These are phyloP conservation scores for Microcebus ravelobensis DNA, from an alignment of 2,113 vertebrate genomes.

Conservation along the genomic window DNA sequence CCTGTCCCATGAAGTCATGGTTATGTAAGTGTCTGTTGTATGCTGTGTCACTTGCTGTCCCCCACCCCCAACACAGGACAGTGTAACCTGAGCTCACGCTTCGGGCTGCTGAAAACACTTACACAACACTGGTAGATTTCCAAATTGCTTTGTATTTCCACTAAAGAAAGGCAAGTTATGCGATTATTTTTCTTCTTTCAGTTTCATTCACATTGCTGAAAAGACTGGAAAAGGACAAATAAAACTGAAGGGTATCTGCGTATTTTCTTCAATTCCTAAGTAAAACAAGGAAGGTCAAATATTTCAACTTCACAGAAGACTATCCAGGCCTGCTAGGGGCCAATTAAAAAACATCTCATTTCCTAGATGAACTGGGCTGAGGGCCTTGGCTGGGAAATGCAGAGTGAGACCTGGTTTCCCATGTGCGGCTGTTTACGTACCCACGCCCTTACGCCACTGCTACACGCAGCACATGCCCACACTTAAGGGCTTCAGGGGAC, in stretches of 20 bases:
- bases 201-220: background rate
- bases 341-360: background rate
- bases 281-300: background rate
- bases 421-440: fast-evolving
- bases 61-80: background rate
- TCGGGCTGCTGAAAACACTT: constrained; percentile 46
- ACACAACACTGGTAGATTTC: constrained; percentile 6
- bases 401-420: background rate
- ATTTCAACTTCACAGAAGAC: background rate
- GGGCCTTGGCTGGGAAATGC: background rate
- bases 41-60: constrained; percentile 63
- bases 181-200: background rate
- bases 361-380: background rate
- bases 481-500: background rate
- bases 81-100: constrained; percentile 52
- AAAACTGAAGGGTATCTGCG: background rate
- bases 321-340: background rate
- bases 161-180: background rate
- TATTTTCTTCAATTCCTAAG: background rate
- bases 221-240: background rate
- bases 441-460: background rate
- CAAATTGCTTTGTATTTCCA: background rate
- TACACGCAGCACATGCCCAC: fast-evolving
- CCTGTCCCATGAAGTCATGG: constrained; percentile 51
- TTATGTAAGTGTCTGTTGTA: constrained; percentile 53